Base-by-base conservation (phyloP, 2,888 invertebrate species). In the Tyria jacobaeae region DNA sequence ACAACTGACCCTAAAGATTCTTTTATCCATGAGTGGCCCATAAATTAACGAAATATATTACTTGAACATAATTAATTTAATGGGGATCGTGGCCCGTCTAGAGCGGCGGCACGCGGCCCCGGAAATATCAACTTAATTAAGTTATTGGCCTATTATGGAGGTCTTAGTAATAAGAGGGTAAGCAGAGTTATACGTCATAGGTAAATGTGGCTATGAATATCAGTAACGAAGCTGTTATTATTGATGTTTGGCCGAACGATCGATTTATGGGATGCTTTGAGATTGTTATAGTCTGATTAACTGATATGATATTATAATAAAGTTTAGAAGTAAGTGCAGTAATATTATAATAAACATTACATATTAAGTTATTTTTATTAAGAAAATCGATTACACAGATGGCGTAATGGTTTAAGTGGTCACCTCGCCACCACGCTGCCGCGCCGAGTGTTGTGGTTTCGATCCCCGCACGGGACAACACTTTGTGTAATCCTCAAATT, bases 121-220 rank as follows among this genome's bases (percentile, higher is more conserved):
- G 85, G 86, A 86, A 86, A 82, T 85, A 77, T 81, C 78, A 71
- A 79, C 80, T 84, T 86, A 87, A 88, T 88, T 85, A 87, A 87
- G 71, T 87, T 86, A 87, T 86, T 82, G 84, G 76, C 61, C 80
- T 73, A 84, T 84, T 85, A 83, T 80, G 74, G 73, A 76, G 59
- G 73, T 59, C 64, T 78, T 75, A 70, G 76, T 73, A 70, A 76
- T 79, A 66, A 66, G 70, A 61, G 66, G 52, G 64, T 50, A 35
- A 44, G 24, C 25, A 48, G 39, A 53, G 41, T 51, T 61, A 60
- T 55, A 66, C 54, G 34, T 44, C 51, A 56, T 35, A 57, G 65
- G 71, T 61, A 69, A 66, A 65, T 71, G 52, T 59, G 21, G 48
- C 35, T 44, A 31, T 39, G 14, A 41, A 53, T 51, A 35, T 53